A percentile compares a stretch with the other conserved stretches of the same genome.
Conservation (phyloP, 1,140 invertebrate species). For the Papilio helenus region DNA sequence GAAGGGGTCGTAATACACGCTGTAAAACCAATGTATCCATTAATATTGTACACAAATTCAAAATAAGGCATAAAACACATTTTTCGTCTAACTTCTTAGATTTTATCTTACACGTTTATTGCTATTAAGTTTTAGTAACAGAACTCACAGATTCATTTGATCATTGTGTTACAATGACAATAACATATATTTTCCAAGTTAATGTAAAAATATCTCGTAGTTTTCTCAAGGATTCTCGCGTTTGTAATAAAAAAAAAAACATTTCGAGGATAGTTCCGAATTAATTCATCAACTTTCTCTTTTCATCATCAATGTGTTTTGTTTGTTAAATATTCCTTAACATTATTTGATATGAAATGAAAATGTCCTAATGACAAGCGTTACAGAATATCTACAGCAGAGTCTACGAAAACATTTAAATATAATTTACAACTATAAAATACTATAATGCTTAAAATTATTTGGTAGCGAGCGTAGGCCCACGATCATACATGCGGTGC, state of each 20-base stretch:
- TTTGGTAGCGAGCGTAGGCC: slow-evolving; percentile 27
- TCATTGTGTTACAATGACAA: too few species aligned
- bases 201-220: too few species aligned
- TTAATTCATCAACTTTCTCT: not conserved
- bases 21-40: slow-evolving; percentile 81
- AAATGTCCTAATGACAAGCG: slow-evolving; percentile 33
- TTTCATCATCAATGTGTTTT: not conserved
- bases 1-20: slow-evolving; percentile 98
- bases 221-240: too few species aligned
- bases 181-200: too few species aligned
- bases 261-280: not conserved
- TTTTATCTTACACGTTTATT: too few species aligned
- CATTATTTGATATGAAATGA: slow-evolving; percentile 11
- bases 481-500: slow-evolving; percentile 37
- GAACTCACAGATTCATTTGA: too few species aligned
- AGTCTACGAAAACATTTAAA: not conserved
- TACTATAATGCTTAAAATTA: slow-evolving; percentile 7
- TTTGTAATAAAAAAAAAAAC: not conserved
- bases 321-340: not conserved
- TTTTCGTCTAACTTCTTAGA: not conserved
- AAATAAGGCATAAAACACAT: not conserved
- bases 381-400: slow-evolving; percentile 29
- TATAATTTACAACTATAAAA: slow-evolving; percentile 24
- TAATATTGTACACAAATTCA: slow-evolving; percentile 41
- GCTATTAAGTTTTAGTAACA: too few species aligned